Percentiles rank a stretch among this genome's conserved stretches.
Evolutionary conservation across 1,140 invertebrate species (phyloP).

Genomic region (Drosophila gunungcola): DNA sequence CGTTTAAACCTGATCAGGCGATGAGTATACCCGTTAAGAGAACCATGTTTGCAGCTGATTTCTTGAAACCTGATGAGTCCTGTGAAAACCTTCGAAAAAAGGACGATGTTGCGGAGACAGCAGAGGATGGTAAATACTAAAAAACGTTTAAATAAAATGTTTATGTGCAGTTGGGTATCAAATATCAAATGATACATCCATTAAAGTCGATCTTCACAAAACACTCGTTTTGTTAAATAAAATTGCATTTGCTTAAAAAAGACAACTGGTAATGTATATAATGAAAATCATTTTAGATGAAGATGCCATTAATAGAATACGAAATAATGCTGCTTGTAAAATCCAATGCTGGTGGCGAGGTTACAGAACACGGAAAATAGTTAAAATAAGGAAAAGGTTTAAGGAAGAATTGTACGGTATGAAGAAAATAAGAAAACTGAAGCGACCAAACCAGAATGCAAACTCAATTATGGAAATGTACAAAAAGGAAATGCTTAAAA

Average conservation of each 20-base stretch:
- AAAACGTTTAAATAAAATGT: too few species aligned
- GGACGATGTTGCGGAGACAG: conserved; percentile 14
- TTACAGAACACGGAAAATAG: conserved; percentile 73
- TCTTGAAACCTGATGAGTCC: conserved; percentile 53
- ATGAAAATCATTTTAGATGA: conserved; percentile 21
- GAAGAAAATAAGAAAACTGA: conserved; percentile 76
- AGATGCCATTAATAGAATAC: conserved; percentile 10
- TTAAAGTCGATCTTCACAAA: too few species aligned
- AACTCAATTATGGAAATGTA: conserved; percentile 83
- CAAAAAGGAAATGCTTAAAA: conserved; percentile 80
- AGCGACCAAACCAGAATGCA: conserved; percentile 33
- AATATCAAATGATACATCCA: too few species aligned
- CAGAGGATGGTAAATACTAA: conserved; percentile 29
- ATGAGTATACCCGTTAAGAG: conserved; percentile 79
- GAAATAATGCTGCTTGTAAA: conserved; percentile 73
- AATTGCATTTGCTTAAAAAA: too few species aligned
- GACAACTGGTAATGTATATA: too few species aligned
- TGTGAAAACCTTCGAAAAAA: conserved; percentile 46
- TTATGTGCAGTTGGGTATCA: too few species aligned
- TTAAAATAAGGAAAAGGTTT: conserved; percentile 72
- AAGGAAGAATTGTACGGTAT: conserved; percentile 84
- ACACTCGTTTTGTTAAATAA: too few species aligned
- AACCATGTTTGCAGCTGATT: conserved; percentile 68
- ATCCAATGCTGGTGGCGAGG: conserved; percentile 86
- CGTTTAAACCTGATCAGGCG: conserved; percentile 69